Percentiles rank a stretch among this genome's conserved stretches.
These are phyloP conservation scores for Melanotaenia parkinsoni DNA, from an alignment of 2,797 vertebrate species.

Conservation along the genomic window DNA sequence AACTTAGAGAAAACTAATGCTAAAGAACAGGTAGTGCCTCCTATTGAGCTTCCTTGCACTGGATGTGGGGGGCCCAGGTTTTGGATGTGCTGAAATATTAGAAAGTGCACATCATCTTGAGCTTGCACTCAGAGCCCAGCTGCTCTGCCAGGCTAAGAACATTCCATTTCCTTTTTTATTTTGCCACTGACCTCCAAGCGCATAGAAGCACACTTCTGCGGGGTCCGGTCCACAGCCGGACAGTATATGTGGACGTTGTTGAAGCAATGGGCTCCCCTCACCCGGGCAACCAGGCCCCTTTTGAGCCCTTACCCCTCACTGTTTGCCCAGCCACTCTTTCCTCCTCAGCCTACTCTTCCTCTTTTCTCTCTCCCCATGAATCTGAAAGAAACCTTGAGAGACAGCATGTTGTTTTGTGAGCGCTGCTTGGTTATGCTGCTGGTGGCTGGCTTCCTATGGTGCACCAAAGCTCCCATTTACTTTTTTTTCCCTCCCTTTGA, in stretches of 20 bases:
- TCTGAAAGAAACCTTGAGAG: slow-evolving; percentile 66
- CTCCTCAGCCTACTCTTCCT: slow-evolving; percentile 57
- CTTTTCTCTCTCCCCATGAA: slow-evolving; percentile 43
- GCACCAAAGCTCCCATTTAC: slow-evolving; percentile 70
- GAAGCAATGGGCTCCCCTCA: slow-evolving; percentile 69
- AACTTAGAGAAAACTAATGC: too few relatives aligned
- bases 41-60: background rate
- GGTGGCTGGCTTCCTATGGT: slow-evolving; percentile 74
- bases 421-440: slow-evolving; percentile 69
- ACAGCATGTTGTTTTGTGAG: slow-evolving; percentile 71
- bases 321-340: slow-evolving; percentile 74
- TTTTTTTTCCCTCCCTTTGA: slow-evolving; percentile 53
- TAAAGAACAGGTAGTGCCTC: background rate
- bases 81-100: slow-evolving; percentile 4
- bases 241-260: slow-evolving; percentile 82
- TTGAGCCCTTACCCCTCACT: slow-evolving; percentile 78
- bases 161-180: slow-evolving; percentile 60
- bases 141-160: slow-evolving; percentile 47
- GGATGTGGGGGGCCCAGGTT: background rate
- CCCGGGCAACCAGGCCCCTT: slow-evolving; percentile 81
- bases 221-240: slow-evolving; percentile 64
- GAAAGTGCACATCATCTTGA: slow-evolving; percentile 1
- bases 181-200: slow-evolving; percentile 63
- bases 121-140: slow-evolving; percentile 36
- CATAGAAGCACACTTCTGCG: slow-evolving; percentile 67